phyloP scores from a whole-genome alignment of 1,140 invertebrate genomes.

The Babylonia areolata region DNA sequence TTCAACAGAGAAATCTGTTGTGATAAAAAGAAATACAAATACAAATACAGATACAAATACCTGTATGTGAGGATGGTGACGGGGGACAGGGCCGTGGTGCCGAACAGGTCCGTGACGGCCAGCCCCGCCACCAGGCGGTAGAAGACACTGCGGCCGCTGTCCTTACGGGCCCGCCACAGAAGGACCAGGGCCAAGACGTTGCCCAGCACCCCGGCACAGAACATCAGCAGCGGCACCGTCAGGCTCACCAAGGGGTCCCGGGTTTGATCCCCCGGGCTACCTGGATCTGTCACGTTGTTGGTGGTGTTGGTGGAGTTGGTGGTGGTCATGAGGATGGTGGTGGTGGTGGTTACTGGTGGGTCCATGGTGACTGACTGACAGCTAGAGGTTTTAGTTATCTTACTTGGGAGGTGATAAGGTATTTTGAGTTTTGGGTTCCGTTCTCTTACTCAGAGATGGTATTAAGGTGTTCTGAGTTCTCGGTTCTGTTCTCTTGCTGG shows the following conservation, averaged over 20 bases:
- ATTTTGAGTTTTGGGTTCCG: no score
- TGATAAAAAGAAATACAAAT: background rate
- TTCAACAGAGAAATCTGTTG: no score
- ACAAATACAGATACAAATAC: background rate
- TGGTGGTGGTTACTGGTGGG: background rate
- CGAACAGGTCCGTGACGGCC: slow-evolving; percentile 63
- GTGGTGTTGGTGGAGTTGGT: background rate
- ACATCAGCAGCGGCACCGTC: slow-evolving; percentile 51
- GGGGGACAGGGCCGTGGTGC: slow-evolving; percentile 62
- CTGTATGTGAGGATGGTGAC: slow-evolving; percentile 65
- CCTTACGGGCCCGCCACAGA: slow-evolving; percentile 50
- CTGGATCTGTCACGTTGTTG: background rate
- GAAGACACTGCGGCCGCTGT: slow-evolving; percentile 59
- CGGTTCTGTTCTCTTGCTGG: no score
- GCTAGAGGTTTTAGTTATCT: no score
- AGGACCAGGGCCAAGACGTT: slow-evolving; percentile 61
- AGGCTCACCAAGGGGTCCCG: slow-evolving; percentile 31
- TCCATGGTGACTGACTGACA: no score
- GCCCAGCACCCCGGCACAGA: slow-evolving; percentile 58
- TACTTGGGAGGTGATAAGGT: no score
- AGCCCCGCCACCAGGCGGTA: slow-evolving; percentile 64
- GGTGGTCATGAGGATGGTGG: background rate
- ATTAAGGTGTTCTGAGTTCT: no score
- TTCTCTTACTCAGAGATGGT: no score
- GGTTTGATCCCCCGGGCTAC: background rate